Base-by-base conservation (phyloP, 1,140 invertebrate species). In the Leptinotarsa undecemlineata region DNA sequence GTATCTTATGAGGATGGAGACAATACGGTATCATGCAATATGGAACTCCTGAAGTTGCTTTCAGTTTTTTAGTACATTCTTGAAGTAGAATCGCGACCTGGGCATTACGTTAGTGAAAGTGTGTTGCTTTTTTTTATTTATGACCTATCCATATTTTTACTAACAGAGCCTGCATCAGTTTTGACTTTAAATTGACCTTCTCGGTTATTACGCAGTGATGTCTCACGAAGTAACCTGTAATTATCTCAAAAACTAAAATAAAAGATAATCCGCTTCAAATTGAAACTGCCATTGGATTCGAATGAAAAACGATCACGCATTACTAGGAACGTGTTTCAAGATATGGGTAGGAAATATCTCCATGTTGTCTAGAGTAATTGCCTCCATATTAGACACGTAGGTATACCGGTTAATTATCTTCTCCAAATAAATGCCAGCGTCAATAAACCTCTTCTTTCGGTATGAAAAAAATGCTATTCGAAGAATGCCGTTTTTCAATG, bases 311-410 rank as follows among this genome's bases (percentile, higher is more conserved):
- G 51, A 8, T 57, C 17, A 17, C 20, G 62, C 62, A 64, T 64
- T 26, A 23, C 51, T 57, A 57, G 51, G 62, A 64, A 64, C 67
- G 42, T 68, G 67, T 68, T 68, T 68, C n/a, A 2, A 68, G 23
- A 68, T 68, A 68, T 68, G 67, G 67, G 15, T 42, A 68, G 67
- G 42, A 68, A 68, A 68, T 68, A 68, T 8, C 67, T 68, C 67
- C 13, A 68, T 68, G 67, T 68, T 68, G 67, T 68, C 67, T 48
- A 68, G n/a, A 68, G 67, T 68, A 68, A 68, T 68, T 68, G 67
- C 67, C 17, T 68, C 67, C 67, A 42, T 68, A 68, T 68, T n/a
- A 68, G 67, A 68, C 42, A 48, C 26, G 17, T 48, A 20, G 15
- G 62, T 68, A 42, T 23, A 19, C 23, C 42, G n/a, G 67, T 42